phyloP scores from a whole-genome alignment of 2,113 vertebrate species.

The Bubo scandiacus region DNA sequence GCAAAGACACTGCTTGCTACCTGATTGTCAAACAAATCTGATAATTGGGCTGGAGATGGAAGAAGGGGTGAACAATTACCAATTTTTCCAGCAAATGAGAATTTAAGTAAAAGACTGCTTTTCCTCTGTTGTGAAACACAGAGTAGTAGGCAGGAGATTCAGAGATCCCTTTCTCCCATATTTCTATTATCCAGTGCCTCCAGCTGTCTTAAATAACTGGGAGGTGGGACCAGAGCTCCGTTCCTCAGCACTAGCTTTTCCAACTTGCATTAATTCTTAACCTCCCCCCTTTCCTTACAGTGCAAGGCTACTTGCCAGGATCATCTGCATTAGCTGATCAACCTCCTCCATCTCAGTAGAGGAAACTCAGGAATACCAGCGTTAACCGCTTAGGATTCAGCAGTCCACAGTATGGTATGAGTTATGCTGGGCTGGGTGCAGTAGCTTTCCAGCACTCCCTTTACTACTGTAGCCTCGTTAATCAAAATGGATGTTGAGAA shows the following conservation, averaged over 20 bases:
- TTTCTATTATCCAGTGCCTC: not conserved
- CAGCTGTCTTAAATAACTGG: not conserved
- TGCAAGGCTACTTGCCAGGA: not conserved
- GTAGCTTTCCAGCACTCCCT: not conserved
- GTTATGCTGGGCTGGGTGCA: not conserved
- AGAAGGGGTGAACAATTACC: not conserved
- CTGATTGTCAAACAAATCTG: not conserved
- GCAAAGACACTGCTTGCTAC: not conserved
- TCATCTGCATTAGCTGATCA: not conserved
- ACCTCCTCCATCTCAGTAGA: not conserved
- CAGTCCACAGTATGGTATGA: fast-evolving
- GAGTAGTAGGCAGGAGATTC: not conserved
- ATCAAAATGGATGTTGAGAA: not conserved
- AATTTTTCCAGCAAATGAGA: not conserved
- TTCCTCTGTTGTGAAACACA: not conserved
- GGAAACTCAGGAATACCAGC: not conserved
- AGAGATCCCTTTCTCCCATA: not conserved
- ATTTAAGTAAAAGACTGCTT: not conserved
- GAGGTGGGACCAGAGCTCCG: not conserved
- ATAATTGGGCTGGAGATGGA: not conserved
- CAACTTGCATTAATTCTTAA: not conserved
- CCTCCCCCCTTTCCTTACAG: not conserved
- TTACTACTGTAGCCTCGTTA: not conserved
- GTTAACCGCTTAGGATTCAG: fast-evolving
- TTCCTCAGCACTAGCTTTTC: not conserved